Conservation (phyloP, 2,888 invertebrate genomes). For the Synanthedon formicaeformis region DNA sequence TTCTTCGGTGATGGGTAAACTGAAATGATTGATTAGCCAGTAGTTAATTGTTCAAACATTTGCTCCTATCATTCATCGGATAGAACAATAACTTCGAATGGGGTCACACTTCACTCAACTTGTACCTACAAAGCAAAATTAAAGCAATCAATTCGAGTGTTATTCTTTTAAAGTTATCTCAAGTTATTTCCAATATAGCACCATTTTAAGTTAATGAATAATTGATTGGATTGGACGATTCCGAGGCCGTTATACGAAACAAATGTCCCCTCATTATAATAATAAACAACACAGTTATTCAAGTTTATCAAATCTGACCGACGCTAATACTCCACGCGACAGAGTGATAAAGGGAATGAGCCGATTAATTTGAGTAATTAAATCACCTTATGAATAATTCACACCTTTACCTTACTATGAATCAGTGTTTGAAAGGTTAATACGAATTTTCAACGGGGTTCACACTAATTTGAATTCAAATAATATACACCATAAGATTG, state of each 20-base stretch:
- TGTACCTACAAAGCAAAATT: too few relatives aligned
- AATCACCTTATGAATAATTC: slow-evolving; percentile 34
- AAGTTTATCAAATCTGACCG: slow-evolving; percentile 37
- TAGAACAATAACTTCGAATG: slow-evolving; percentile 20
- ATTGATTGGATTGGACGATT: slow-evolving; percentile 29
- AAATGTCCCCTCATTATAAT: slow-evolving; percentile 1
- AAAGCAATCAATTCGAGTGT: slow-evolving; percentile 25
- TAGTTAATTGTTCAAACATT: slow-evolving; percentile 47
- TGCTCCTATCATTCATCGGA: slow-evolving; percentile 25
- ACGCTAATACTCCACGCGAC: slow-evolving; percentile 53
- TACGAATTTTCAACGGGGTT: slow-evolving; percentile 1
- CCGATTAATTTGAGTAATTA: slow-evolving; percentile 46
- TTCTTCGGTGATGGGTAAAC: slow-evolving; percentile 18
- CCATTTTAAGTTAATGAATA: slow-evolving; percentile 23
- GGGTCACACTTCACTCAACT: slow-evolving; percentile 1
- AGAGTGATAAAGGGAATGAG: slow-evolving; percentile 28
- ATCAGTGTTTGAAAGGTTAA: slow-evolving; percentile 10
- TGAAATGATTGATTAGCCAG: slow-evolving; percentile 43
- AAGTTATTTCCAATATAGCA: slow-evolving; percentile 7
- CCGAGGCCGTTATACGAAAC: slow-evolving; percentile 12
- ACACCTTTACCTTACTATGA: slow-evolving; percentile 14
- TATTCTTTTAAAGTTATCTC: slow-evolving; percentile 21
- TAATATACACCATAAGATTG: too few relatives aligned
- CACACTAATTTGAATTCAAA: not conserved
- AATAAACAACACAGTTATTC: slow-evolving; percentile 11